A percentile compares a stretch with the other conserved stretches of the same genome.
These are phyloP conservation scores for Holotrichia oblita DNA, from an alignment of 1,140 invertebrate species.

Conservation along the genomic window DNA sequence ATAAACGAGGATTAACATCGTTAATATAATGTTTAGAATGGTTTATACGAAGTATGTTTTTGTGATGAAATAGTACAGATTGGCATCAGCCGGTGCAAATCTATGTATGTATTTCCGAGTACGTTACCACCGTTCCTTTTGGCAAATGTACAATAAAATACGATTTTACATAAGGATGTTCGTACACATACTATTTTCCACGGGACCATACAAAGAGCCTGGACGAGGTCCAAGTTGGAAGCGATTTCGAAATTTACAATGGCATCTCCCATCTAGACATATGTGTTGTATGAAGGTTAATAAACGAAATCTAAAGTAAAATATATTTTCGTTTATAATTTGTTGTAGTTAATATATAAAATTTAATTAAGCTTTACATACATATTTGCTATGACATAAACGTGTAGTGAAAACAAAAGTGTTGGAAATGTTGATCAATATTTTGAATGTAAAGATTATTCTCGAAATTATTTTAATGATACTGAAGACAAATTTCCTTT, in stretches of 20 bases:
- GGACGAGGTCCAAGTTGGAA: not conserved
- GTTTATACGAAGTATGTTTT: no score
- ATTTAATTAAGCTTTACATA: no score
- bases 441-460: no score
- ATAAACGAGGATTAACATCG: not conserved
- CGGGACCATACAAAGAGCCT: not conserved
- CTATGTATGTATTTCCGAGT: slow-evolving; percentile 4
- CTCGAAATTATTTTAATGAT: no score
- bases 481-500: no score
- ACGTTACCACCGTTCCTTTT: not conserved
- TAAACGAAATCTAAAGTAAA: not conserved
- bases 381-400: no score
- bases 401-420: no score
- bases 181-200: not conserved
- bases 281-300: not conserved
- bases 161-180: not conserved
- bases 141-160: slow-evolving; percentile 7
- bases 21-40: no score
- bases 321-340: no score
- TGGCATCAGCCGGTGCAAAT: not conserved
- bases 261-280: not conserved
- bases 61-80: not conserved
- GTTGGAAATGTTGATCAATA: no score
- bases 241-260: slow-evolving; percentile 3
- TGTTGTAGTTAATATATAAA: no score